Evolutionary conservation across 2,113 vertebrate genomes (phyloP).

Genomic region (Mastomys natalensis): DNA sequence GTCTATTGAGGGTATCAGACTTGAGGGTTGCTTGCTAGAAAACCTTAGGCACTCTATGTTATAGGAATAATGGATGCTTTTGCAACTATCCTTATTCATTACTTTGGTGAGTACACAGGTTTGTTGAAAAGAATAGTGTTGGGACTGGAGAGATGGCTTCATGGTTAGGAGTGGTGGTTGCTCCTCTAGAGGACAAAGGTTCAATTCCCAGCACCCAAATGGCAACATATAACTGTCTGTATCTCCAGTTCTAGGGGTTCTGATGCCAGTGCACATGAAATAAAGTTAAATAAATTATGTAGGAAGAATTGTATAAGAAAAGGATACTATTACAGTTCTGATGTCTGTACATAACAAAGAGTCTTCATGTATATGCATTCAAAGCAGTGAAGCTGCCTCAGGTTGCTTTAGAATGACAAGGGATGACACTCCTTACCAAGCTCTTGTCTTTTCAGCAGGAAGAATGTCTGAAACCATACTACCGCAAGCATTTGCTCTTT

Average conservation of each 20-base stretch:
- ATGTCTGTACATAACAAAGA: neutral
- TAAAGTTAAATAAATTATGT: neutral
- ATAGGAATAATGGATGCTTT: neutral
- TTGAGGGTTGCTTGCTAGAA: neutral
- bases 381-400: neutral
- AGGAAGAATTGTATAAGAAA: neutral
- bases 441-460: conserved; percentile 28
- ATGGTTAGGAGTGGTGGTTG: no score
- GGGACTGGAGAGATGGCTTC: no score
- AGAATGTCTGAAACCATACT: conserved; percentile 51
- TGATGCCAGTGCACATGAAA: no score
- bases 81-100: neutral
- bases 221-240: no score
- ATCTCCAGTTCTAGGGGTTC: no score
- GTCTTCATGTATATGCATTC: neutral
- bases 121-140: neutral
- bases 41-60: neutral
- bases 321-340: neutral
- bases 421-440: neutral
- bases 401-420: conserved; percentile 44
- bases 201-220: no score
- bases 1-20: neutral
- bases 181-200: no score
- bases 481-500: conserved; percentile 58
- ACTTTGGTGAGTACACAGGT: neutral